Evolutionary conservation across 2,113 vertebrate species (phyloP).

Genomic region (Speoplatyrhinus poulsoni): DNA sequence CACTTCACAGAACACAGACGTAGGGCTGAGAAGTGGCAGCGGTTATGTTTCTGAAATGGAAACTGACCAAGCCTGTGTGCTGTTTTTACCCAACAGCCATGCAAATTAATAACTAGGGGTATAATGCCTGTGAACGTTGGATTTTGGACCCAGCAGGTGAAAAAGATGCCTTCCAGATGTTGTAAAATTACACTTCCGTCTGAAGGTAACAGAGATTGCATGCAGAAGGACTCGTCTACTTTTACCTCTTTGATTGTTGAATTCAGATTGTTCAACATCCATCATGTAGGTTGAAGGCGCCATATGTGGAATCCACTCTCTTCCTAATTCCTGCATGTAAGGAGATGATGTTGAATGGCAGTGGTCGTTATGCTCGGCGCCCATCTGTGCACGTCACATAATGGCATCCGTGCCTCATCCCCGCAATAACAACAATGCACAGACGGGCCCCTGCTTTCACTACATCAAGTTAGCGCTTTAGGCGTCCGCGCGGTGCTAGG

Average conservation of each 20-base stretch:
- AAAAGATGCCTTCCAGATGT: slow-evolving; percentile 57
- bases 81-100: slow-evolving; percentile 35
- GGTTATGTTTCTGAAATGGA: slow-evolving; percentile 22
- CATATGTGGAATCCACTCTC: slow-evolving; percentile 51
- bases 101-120: slow-evolving; percentile 39
- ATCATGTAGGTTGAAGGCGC: slow-evolving; percentile 51
- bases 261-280: slow-evolving; percentile 53
- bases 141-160: slow-evolving; percentile 26
- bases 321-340: slow-evolving; percentile 19
- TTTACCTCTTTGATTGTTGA: slow-evolving; percentile 49
- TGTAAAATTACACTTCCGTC: slow-evolving; percentile 59
- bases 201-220: slow-evolving; percentile 37
- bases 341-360: slow-evolving; percentile 23
- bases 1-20: too few species aligned
- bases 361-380: slow-evolving; percentile 35
- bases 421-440: slow-evolving; percentile 40
- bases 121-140: slow-evolving; percentile 22
- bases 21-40: too few species aligned
- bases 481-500: slow-evolving; percentile 16
- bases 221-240: slow-evolving; percentile 46
- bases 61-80: slow-evolving; percentile 33
- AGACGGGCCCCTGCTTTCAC: slow-evolving; percentile 55
- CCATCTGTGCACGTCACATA: slow-evolving; percentile 62
- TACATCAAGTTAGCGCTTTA: slow-evolving; percentile 11
- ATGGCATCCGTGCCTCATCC: slow-evolving; percentile 36